These are phyloP conservation scores for Rhodinocichla rosea DNA, from an alignment of 2,113 vertebrate species.

Conservation along the genomic window DNA sequence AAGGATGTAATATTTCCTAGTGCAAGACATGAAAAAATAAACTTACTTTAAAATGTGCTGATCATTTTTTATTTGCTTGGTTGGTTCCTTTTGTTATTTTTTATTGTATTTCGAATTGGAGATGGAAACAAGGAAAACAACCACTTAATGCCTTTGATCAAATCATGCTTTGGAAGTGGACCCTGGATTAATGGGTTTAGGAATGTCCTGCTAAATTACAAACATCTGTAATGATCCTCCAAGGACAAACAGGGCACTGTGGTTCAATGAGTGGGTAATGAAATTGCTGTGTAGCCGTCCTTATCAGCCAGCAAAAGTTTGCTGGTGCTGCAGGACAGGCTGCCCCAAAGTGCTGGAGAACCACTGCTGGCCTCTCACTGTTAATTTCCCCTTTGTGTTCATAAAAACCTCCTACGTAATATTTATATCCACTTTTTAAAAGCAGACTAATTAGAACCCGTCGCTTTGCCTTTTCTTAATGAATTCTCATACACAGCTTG, in stretches of 20 bases:
- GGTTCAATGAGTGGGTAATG: slow-evolving; percentile 7
- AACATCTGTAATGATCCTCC: neutral
- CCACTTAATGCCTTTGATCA: neutral
- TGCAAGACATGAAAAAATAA: neutral
- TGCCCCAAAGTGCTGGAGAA: neutral
- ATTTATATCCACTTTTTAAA: slow-evolving; percentile 15
- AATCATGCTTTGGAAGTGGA: neutral
- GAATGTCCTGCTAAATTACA: slow-evolving; percentile 19
- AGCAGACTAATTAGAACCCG: neutral
- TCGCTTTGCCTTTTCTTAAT: neutral
- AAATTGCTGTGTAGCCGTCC: neutral
- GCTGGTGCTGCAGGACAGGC: neutral
- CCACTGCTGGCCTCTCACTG: neutral
- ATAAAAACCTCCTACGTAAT: neutral
- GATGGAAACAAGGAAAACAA: neutral
- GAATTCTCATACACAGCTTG: neutral
- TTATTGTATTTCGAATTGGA: neutral
- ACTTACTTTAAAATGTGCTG: neutral
- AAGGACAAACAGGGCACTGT: neutral
- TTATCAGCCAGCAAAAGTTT: neutral
- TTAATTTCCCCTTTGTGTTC: neutral
- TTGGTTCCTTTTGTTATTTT: neutral
- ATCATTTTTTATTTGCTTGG: neutral
- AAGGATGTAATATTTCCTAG: neutral
- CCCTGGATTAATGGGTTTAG: neutral